A percentile compares a stretch with the other conserved stretches of the same genome.
These are phyloP conservation scores for Leptopilina syphax DNA, from an alignment of 2,888 invertebrate species.

Conservation along the genomic window DNA sequence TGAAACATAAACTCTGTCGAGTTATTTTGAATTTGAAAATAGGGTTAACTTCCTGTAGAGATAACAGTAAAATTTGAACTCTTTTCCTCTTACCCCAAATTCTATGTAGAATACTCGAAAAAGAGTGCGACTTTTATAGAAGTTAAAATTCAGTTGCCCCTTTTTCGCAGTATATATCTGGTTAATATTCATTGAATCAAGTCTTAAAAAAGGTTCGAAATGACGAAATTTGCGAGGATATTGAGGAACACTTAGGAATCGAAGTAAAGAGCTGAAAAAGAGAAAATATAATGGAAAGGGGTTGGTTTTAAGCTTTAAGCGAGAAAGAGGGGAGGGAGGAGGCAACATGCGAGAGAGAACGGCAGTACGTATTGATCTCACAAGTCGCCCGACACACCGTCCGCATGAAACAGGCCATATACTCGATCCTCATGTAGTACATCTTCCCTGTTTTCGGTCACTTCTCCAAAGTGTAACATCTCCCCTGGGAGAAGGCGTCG, in stretches of 20 bases:
- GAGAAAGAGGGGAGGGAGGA: neutral
- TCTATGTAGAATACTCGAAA: too few species aligned
- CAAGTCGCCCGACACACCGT: conserved; percentile 56
- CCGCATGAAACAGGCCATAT: conserved; percentile 64
- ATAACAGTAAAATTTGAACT: too few species aligned
- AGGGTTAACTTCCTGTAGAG: too few species aligned
- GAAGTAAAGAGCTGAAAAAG: conserved; percentile 1
- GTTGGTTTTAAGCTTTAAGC: neutral
- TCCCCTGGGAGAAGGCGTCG: conserved; percentile 39
- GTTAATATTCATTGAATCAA: neutral
- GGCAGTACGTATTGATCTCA: conserved; percentile 69
- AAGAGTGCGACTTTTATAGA: neutral
- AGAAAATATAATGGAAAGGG: conserved; percentile 23
- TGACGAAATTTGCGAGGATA: conserved; percentile 16
- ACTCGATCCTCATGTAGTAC: conserved; percentile 53
- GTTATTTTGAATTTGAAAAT: too few species aligned
- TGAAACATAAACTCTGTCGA: too few species aligned
- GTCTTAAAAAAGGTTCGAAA: conserved; percentile 25
- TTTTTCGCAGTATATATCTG: conserved; percentile 11
- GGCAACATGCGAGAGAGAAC: conserved; percentile 34
- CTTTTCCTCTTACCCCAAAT: too few species aligned
- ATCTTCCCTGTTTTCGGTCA: conserved; percentile 51
- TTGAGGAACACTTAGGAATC: conserved; percentile 27
- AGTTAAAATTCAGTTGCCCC: neutral
- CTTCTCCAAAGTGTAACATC: conserved; percentile 43